Evolutionary conservation across 2,113 vertebrate species (phyloP).

Genomic region (Chaetorhynchus papuensis): DNA sequence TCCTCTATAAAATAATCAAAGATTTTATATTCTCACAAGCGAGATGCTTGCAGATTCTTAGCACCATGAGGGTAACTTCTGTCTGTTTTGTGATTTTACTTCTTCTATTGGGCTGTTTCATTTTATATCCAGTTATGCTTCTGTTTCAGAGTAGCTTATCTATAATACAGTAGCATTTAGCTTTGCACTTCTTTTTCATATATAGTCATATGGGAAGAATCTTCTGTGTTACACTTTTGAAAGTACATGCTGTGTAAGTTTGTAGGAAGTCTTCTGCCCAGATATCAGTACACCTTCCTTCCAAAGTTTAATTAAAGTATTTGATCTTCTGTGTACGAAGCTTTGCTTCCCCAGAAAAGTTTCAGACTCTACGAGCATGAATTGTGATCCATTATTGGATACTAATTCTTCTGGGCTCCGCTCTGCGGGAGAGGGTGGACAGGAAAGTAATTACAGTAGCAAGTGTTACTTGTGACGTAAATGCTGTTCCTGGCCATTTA

Average conservation of each 20-base stretch:
- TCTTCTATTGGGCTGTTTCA: not conserved
- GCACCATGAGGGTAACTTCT: not conserved
- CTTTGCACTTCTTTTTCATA: not conserved
- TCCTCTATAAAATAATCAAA: not conserved
- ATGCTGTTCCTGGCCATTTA: slow-evolving; percentile 25
- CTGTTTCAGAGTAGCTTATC: not conserved
- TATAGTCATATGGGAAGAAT: not conserved
- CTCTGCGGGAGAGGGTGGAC: not conserved
- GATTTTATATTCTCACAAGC: not conserved
- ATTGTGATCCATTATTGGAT: slow-evolving; percentile 25
- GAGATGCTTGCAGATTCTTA: not conserved
- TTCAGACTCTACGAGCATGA: not conserved
- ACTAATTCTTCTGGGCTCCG: slow-evolving; percentile 37
- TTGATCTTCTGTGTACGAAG: not conserved
- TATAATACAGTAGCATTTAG: not conserved
- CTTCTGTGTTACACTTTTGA: not conserved
- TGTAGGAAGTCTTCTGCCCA: not conserved
- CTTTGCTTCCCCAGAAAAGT: not conserved
- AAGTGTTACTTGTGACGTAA: slow-evolving; percentile 13
- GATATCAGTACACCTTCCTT: not conserved
- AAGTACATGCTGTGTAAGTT: not conserved
- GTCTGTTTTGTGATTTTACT: not conserved
- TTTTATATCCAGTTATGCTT: not conserved
- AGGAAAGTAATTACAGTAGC: slow-evolving; percentile 43
- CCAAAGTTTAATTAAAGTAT: slow-evolving; percentile 30